Evolutionary conservation across 1,140 invertebrate genomes (phyloP), one percentile per base, ranked within the genome.

Genomic region (Papilio machaon): DNA sequence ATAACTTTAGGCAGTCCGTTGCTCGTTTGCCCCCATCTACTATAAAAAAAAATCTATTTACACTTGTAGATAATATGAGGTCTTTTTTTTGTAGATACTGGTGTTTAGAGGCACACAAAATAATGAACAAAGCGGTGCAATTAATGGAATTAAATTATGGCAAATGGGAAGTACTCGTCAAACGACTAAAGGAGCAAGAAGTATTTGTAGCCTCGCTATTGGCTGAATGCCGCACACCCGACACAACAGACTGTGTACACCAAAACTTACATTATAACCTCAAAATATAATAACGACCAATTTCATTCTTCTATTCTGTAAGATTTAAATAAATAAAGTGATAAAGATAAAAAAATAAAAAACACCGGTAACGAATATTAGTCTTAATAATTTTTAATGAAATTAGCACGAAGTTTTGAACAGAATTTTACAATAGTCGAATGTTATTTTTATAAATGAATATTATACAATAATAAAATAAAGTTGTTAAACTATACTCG

Each of bases 131-230:
- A 78, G 89, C 91, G 4, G 85, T 92, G 4, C 91, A 92, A 60
- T 80, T 94, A 76, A 88, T 90, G 84, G 91, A 92, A 47, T 80
- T 94, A 60, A 94, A 94, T 82, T 94, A 94, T 76, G 92, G 92
- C 0, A 81, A 86, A 0, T 94, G 92, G 92, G 91, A 92, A 81
- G 86, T 87, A 0, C 76, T 92, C 9, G 89, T 90, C 5, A 79
- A 85, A 54, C 81, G 89, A 6, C 82, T 94, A 15, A 86, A 83
- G 67, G 84, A 88, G 3, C 88, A 92, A 35, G 90, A 90, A 80
- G 82, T 76, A 6, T 78, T 88, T 4, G 84, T 91, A 0, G 90
- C 88, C 0, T 83, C 88, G 9, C 74, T 90, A 0, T 80, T 92
- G 0, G 85, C 86, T 1, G 88, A 89, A 17, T 89, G 84, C 75